Evolutionary conservation across 2,113 vertebrate species (phyloP), one percentile per base, ranked within the genome.

Genomic region (Tylochromis polylepis): DNA sequence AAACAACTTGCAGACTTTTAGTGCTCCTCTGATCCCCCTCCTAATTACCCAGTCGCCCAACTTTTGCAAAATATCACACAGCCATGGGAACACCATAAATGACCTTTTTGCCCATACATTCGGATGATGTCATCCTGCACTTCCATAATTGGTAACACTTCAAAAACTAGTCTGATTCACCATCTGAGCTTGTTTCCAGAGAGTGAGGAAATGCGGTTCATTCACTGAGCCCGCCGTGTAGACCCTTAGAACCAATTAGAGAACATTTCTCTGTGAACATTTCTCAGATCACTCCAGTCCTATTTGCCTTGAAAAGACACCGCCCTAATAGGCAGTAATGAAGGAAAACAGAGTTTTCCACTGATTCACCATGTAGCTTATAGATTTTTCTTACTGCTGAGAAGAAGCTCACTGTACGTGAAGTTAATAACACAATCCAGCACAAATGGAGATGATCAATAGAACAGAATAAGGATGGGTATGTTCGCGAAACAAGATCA

Each of bases 161-260:
- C 11, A 83, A 85, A 93, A 86, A 70, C 20, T 10, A 22, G 59
- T 46, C 82, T 79, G 86, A 81, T 81, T 87, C 79, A 75, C 56
- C 49, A 65, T 89, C 82, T 62, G n/a, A 80, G 84, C 15, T 77
- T 81, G 67, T 82, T 87, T 87, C 62, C 60, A 58, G 27, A 82
- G 84, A 86, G 57, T 65, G 55, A 86, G 85, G 83, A 89, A 86
- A 91, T 56, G 27, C 70, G 27, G 79, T 89, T 88, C 85, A 85
- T 88, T 81, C 57, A 24, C 38, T 53, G 49, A 91, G 41, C 85
- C 92, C 70, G 49, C 86, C 38, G 2, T 38, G 36, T 58, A 88
- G 89, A 94, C 92, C 93, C 94, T 95, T 95, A 94, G 92, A 96
- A 91, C 90, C 93, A 95, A 96, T 96, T 95, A 96, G 62, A 85